These are phyloP conservation scores for Alaudala cheleensis DNA, from an alignment of 2,113 vertebrate species.

Conservation along the genomic window DNA sequence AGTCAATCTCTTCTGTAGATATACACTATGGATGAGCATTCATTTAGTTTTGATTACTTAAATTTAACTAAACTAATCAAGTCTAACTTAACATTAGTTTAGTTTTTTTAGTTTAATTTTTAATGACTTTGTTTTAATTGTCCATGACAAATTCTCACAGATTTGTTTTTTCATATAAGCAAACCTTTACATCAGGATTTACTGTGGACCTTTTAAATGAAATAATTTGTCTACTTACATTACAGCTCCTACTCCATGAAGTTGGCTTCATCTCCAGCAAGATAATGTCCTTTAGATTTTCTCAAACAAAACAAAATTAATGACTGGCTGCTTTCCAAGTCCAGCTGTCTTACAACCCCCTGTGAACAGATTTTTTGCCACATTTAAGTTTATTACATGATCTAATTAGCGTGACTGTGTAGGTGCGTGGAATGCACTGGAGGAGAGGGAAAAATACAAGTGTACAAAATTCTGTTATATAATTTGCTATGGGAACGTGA, in stretches of 20 bases:
- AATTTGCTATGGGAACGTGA: not conserved
- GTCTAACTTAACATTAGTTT: not conserved
- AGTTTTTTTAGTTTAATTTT: not conserved
- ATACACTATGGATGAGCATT: fast-evolving
- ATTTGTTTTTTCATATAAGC: not conserved
- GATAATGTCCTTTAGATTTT: slow-evolving; percentile 14
- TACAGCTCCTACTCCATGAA: not conserved
- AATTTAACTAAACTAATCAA: not conserved
- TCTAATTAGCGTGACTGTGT: slow-evolving; percentile 53
- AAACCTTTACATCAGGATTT: not conserved
- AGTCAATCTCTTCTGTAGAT: not conserved
- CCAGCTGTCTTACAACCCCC: slow-evolving; percentile 36
- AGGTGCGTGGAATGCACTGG: slow-evolving; percentile 46
- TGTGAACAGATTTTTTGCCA: slow-evolving; percentile 48
- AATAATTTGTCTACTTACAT: not conserved
- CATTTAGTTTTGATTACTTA: not conserved
- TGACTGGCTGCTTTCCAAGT: slow-evolving; percentile 18
- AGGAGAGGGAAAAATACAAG: slow-evolving; percentile 26
- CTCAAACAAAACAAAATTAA: slow-evolving; percentile 45
- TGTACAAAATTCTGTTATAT: slow-evolving; percentile 9
- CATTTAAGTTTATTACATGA: slow-evolving; percentile 28
- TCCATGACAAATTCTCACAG: not conserved
- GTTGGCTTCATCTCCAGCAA: not conserved
- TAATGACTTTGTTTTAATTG: not conserved
- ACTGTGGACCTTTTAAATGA: not conserved